Conservation (phyloP, 2,113 vertebrate genomes). For the Dasyurus viverrinus region DNA sequence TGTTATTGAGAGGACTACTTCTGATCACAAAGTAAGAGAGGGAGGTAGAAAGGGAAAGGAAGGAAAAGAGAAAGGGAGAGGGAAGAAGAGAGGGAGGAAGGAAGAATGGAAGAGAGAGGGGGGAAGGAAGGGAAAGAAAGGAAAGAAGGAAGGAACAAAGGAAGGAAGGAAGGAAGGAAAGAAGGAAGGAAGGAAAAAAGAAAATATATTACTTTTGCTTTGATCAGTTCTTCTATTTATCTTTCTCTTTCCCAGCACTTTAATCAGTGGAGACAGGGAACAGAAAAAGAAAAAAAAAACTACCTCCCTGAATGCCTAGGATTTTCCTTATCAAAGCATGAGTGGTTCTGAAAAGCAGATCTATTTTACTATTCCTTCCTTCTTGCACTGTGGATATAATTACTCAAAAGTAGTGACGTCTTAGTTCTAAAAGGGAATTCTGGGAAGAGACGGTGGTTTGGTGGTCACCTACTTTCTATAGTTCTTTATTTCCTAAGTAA, state of each 20-base stretch:
- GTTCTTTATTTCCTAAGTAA: neutral
- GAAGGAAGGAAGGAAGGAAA: no score
- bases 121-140: neutral
- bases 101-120: neutral
- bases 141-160: no score
- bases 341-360: neutral
- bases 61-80: neutral
- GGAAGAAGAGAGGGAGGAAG: no score
- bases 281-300: neutral
- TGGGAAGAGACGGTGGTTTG: neutral
- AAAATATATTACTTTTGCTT: neutral
- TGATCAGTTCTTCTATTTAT: neutral
- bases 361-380: neutral
- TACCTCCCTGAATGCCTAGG: neutral
- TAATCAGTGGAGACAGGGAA: neutral
- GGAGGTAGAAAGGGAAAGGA: neutral
- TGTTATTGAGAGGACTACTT: no score
- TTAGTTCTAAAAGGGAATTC: neutral
- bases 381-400: neutral
- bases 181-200: neutral
- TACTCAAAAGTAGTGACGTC: neutral
- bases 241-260: neutral
- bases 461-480: neutral
- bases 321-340: neutral
- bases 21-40: no score